Percentiles rank a stretch among this genome's conserved stretches.
Conservation (phyloP, 2,888 invertebrate genomes). For the Eupithecia abbreviata region DNA sequence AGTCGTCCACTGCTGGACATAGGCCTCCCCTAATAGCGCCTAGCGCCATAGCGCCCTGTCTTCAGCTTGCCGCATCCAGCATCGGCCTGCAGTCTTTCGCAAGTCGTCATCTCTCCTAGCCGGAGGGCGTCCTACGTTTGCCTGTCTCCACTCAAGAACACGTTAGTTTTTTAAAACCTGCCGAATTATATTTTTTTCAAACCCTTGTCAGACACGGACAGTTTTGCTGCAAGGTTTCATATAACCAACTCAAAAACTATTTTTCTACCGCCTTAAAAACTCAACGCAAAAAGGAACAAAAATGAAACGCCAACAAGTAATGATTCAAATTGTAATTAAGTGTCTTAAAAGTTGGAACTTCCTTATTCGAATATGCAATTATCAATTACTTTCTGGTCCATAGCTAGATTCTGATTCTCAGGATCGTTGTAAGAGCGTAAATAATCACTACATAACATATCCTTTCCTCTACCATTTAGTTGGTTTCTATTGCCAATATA, state of each 20-base stretch:
- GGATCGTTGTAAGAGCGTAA: background rate
- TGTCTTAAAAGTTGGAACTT: background rate
- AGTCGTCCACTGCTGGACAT: too few species aligned
- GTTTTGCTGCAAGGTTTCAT: background rate
- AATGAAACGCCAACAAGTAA: background rate
- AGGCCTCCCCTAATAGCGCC: too few species aligned
- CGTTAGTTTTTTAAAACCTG: too few species aligned
- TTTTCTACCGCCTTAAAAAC: background rate
- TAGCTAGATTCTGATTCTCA: background rate
- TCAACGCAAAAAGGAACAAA: background rate
- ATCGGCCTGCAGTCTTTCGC: too few species aligned
- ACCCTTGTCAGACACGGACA: background rate
- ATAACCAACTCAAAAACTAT: background rate
- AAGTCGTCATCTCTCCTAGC: too few species aligned
- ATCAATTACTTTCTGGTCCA: background rate
- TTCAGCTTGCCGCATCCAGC: too few species aligned
- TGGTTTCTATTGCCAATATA: background rate
- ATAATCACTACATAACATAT: background rate
- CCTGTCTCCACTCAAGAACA: too few species aligned
- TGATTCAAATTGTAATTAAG: background rate
- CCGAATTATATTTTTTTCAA: too few species aligned
- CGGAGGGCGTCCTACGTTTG: too few species aligned
- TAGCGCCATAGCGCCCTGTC: too few species aligned
- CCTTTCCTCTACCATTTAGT: background rate
- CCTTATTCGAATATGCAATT: background rate